Conservation (phyloP, 2,797 vertebrate species). For the Hipposideros larvatus region DNA sequence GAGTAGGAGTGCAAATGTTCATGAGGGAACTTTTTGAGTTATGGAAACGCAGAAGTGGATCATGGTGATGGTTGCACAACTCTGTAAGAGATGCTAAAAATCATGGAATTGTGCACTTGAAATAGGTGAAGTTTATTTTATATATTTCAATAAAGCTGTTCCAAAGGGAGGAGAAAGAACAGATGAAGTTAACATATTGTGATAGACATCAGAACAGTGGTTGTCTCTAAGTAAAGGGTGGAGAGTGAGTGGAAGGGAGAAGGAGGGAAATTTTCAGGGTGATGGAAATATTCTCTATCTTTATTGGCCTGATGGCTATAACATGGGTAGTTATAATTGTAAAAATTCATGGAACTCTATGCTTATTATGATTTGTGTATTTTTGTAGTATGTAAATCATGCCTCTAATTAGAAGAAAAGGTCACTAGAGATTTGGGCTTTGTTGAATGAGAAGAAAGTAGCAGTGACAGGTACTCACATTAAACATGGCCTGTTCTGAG, state of each 20-base stretch:
- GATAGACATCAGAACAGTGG: not conserved
- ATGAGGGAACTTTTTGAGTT: not conserved
- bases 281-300: not conserved
- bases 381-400: conserved; percentile 11
- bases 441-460: not conserved
- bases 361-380: not conserved
- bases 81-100: not conserved
- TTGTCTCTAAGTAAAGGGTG: not conserved
- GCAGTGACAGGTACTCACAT: not conserved
- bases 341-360: not conserved
- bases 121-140: not conserved
- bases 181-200: not conserved
- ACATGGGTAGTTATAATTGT: not conserved
- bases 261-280: not conserved
- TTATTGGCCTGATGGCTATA: not conserved
- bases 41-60: not conserved
- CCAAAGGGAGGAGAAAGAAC: not conserved
- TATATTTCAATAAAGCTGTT: not conserved
- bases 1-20: not conserved
- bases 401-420: not conserved
- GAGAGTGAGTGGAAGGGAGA: not conserved
- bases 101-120: not conserved
- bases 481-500: not conserved
- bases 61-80: not conserved
- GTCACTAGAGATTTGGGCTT: not conserved